Evolutionary conservation across 2,888 invertebrate genomes (phyloP), one percentile per base, ranked within the genome.

Genomic region (Desoria tigrina): DNA sequence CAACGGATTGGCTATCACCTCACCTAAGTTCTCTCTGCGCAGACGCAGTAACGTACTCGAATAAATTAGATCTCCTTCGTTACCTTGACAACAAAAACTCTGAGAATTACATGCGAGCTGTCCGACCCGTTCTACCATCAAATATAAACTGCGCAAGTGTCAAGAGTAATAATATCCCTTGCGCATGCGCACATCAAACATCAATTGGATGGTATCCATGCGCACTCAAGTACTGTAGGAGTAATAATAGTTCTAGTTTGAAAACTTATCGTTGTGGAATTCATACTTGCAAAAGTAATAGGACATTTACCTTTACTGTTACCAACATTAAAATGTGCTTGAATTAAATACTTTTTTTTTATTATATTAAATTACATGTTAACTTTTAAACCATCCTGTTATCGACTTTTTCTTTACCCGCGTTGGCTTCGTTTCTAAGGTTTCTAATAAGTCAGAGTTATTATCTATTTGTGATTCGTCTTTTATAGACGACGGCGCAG

Each of bases 221-320:
- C 80, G 94, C 93, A 24, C 84, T 96, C 50, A 55, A 55, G 18
- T 55, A 32, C 18, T 55, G 55, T 32, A 14, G 53, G 53, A 96
- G 96, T 82, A 91, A 92, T 78, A 90, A 89, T 51, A 89, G 90
- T 80, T 86, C 87, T 51, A 24, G 71, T 84, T 86, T 85, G 4
- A 83, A 84, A 75, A 85, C 84, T 60, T 95, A 94, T 82, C 85
- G 95, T 60, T 96, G 96, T 80, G 96, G 96, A 72, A 96, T 96
- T 79, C 94, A 94, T 82, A 96, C 96, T 0, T 96, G 96, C 81
- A 87, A 89, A 77, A 89, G 91, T 79, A 94, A 94, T 81, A 88
- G 90, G 80, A 86, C 90, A 74, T 94, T 94, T 82, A 87, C 89
- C 76, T 94, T 90, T 82, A 90, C 89, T 80, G 91, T 91, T 54